Conservation (phyloP, 1,140 invertebrate genomes). For the Micrasema minimum region DNA sequence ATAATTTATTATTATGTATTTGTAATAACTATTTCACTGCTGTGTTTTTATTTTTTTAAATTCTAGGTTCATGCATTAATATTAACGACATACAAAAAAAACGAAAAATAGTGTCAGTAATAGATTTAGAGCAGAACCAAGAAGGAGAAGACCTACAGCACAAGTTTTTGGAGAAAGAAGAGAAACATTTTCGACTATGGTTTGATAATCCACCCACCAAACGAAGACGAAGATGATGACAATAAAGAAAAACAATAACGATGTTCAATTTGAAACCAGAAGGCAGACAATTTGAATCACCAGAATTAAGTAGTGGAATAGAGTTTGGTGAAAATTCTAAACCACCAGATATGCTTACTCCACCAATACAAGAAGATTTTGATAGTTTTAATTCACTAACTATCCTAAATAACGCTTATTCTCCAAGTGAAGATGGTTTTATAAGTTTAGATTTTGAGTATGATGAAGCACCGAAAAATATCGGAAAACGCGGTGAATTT, state of each 20-base stretch:
- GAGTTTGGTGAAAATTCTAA: too few relatives aligned
- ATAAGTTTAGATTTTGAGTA: slow-evolving; percentile 35
- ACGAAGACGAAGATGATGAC: slow-evolving; percentile 56
- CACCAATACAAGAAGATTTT: background rate
- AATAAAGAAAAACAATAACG: too few relatives aligned
- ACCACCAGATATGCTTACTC: background rate
- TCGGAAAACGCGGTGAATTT: background rate
- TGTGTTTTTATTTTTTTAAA: background rate
- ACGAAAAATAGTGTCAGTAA: slow-evolving; percentile 61
- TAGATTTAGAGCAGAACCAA: slow-evolving; percentile 56
- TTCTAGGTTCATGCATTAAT: slow-evolving; percentile 61
- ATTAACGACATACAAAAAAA: slow-evolving; percentile 62
- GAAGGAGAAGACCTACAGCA: slow-evolving; percentile 55
- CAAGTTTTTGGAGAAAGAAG: slow-evolving; percentile 55
- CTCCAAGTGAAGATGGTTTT: slow-evolving; percentile 27
- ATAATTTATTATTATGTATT: too few relatives aligned
- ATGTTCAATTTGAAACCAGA: too few relatives aligned
- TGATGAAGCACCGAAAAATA: slow-evolving; percentile 20
- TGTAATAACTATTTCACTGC: too few relatives aligned
- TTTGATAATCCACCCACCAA: slow-evolving; percentile 54
- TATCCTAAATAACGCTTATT: slow-evolving; percentile 20
- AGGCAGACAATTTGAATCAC: too few relatives aligned
- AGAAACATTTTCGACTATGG: slow-evolving; percentile 59
- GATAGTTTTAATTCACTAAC: slow-evolving; percentile 14
- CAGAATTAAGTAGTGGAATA: too few relatives aligned